These are phyloP conservation scores for Lagopus leucura DNA, from an alignment of 2,113 vertebrate genomes.

Conservation along the genomic window DNA sequence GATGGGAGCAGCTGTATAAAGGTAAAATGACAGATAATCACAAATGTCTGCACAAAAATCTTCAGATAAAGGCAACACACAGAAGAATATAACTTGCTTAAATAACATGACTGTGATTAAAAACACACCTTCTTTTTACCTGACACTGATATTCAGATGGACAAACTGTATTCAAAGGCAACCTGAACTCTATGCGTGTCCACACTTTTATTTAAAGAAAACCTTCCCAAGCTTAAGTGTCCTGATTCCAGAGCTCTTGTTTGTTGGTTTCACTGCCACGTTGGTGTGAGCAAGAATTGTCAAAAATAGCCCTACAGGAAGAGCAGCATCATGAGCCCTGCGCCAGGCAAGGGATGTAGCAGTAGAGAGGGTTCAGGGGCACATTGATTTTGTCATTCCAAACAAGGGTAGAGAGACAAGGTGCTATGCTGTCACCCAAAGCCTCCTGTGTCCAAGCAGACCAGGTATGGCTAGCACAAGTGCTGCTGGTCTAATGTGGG, in stretches of 20 bases:
- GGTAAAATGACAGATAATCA: slow-evolving; percentile 33
- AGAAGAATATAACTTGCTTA: background rate
- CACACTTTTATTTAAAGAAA: background rate
- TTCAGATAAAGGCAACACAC: slow-evolving; percentile 22
- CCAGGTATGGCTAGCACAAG: background rate
- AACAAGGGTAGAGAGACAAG: background rate
- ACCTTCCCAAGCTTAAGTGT: background rate
- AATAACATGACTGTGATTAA: background rate
- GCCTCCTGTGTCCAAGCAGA: background rate
- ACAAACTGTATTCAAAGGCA: slow-evolving; percentile 3
- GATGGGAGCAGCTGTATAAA: slow-evolving; percentile 32
- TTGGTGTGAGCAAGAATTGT: background rate
- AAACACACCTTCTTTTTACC: background rate
- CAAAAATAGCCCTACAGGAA: background rate
- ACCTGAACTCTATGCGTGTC: background rate
- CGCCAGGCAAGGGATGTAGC: background rate
- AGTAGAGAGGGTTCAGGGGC: background rate
- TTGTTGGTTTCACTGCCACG: background rate
- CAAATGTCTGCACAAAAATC: background rate
- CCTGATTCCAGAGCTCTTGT: background rate
- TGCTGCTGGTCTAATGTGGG: background rate
- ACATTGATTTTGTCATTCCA: background rate
- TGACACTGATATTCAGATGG: background rate
- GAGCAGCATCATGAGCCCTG: background rate
- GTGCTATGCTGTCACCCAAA: background rate